Conservation (phyloP, 1,140 invertebrate species). For the Lepidurus couesii region DNA sequence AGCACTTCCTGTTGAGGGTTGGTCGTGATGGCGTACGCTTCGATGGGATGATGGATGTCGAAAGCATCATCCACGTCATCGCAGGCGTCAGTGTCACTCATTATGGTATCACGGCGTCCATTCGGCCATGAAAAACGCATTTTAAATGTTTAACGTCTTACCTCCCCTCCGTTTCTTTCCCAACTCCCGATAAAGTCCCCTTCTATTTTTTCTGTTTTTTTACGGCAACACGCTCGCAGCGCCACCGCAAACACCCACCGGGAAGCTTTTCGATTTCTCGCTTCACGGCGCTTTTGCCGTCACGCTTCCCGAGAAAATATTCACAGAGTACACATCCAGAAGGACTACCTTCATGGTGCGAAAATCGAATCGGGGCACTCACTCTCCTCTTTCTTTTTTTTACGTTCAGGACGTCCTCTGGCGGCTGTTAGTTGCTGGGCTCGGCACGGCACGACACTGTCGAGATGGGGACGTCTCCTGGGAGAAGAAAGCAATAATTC, state of each 20-base stretch:
- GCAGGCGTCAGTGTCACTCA: not conserved
- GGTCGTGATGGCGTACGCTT: constrained; percentile 2
- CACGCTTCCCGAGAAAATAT: not conserved
- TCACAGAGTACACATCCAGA: not conserved
- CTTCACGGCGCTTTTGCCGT: not conserved
- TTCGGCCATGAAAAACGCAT: constrained; percentile 12
- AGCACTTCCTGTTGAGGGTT: not conserved
- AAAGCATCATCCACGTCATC: constrained; percentile 1
- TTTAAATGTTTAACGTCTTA: not conserved
- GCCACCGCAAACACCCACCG: not conserved
- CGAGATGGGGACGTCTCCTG: not conserved
- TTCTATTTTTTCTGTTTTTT: not conserved
- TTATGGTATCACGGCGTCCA: constrained; percentile 4
- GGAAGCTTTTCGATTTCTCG: not conserved
- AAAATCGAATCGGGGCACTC: not conserved
- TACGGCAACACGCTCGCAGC: too few relatives aligned
- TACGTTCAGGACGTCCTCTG: not conserved
- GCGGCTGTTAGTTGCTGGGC: not conserved
- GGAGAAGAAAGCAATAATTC: constrained; percentile 22
- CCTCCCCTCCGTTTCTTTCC: not conserved
- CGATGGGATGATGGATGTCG: not conserved
- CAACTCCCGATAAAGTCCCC: not conserved
- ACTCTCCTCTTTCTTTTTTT: not conserved
- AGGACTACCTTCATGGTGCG: not conserved
- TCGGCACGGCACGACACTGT: not conserved